A percentile compares a stretch with the other conserved stretches of the same genome.
phyloP scores from a whole-genome alignment of 2,113 vertebrate species.

The Peromyscus leucopus region DNA sequence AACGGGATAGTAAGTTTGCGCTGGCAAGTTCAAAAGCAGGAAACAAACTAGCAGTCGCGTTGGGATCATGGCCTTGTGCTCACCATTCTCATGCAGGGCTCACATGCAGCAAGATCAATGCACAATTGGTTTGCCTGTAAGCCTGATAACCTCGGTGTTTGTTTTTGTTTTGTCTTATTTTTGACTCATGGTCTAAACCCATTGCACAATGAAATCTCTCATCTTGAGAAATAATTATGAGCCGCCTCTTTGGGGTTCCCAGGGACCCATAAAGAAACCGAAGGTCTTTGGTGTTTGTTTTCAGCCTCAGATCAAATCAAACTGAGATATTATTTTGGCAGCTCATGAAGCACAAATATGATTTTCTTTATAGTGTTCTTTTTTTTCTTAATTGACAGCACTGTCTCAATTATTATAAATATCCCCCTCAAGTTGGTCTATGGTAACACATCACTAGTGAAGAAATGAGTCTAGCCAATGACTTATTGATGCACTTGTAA shows the following conservation, averaged over 20 bases:
- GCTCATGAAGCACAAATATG: neutral
- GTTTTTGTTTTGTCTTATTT: conserved; percentile 59
- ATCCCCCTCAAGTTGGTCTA: neutral
- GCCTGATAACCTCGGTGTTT: conserved; percentile 17
- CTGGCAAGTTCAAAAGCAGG: conserved; percentile 58
- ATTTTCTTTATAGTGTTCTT: conserved; percentile 40
- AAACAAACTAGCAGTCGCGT: conserved; percentile 55
- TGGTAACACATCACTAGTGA: conserved; percentile 24
- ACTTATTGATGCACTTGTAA: conserved; percentile 37
- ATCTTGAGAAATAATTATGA: conserved; percentile 77
- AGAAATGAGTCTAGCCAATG: neutral
- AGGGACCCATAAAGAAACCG: conserved; percentile 37
- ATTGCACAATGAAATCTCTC: conserved; percentile 71
- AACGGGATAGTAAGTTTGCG: neutral
- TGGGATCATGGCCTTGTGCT: neutral
- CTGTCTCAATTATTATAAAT: neutral
- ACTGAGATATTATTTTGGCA: neutral
- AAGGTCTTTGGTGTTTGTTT: conserved; percentile 72
- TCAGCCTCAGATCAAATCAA: conserved; percentile 63
- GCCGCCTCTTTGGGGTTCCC: conserved; percentile 30
- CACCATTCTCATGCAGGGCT: conserved; percentile 2
- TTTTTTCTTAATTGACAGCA: conserved; percentile 58
- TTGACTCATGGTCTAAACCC: conserved; percentile 67
- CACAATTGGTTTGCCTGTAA: neutral
- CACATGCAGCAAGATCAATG: conserved; percentile 39